Evolutionary conservation across 2,797 vertebrate genomes (phyloP), one percentile per base, ranked within the genome.

Genomic region (Falco biarmicus): DNA sequence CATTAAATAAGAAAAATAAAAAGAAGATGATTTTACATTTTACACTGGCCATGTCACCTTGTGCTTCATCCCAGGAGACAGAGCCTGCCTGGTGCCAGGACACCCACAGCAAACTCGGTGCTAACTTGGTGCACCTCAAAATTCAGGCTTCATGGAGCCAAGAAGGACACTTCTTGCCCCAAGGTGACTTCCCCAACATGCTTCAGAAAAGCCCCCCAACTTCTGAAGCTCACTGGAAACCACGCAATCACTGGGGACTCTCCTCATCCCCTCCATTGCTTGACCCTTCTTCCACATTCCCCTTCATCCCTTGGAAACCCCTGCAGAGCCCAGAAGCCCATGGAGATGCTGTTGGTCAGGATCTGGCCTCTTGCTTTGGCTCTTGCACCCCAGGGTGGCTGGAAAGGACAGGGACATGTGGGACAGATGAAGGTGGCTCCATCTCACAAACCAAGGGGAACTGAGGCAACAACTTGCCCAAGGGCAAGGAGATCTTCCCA

Each of bases 401-500:
- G 57, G 39, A 25, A 18, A 88, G 51, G 60, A 65, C 7, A 16
- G 25, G 53, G 13, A 51, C 2, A 9, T 34, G 0, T 13, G 26
- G 43, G 8, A 79, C 48, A 12, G 77, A 17, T 13, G 66, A 51
- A 29, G 37, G 37, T 5, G 57, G 4, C 29, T 61, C 29, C 7
- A 1, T 43, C 4, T 45, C 61, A 51, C 48, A 56, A n/a, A 9
- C 32, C 26, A 48, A 37, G 21, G 45, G 43, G n/a, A 85, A 18
- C 13, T 2, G 2, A 54, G 54, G 12, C 25, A 59, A 3, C 1
- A 0, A 24, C 25, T 51, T n/a, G 21, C 51, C 60, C 43, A 61
- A 53, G 47, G 53, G 5, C 10, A 18, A 7, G 61, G 41, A 90
- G 15, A 24, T 13, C 66, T n/a, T 47, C 13, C 56, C 48, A 64